These are phyloP conservation scores for Junonia oenone DNA, from an alignment of 2,888 invertebrate species.

Conservation along the genomic window DNA sequence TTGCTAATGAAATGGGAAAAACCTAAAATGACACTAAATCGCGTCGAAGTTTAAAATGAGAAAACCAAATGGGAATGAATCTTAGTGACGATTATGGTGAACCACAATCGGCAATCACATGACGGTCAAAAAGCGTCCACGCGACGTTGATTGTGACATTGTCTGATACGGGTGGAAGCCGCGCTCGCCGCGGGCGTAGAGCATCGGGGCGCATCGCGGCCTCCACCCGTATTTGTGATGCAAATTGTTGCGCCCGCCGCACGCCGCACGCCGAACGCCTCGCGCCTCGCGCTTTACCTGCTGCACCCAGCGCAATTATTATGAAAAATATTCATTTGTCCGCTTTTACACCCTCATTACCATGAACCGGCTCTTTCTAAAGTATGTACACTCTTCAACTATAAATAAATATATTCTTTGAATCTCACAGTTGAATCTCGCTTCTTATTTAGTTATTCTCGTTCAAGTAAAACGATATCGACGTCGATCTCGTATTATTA, in stretches of 20 bases:
- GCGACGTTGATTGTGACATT: constrained; percentile 78
- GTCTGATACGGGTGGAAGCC: constrained; percentile 57
- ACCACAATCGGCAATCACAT: constrained; percentile 74
- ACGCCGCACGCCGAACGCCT: constrained; percentile 50
- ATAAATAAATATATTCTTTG: constrained; percentile 9
- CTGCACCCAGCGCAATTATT: constrained; percentile 66
- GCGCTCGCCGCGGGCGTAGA: constrained; percentile 45
- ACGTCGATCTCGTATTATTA: constrained; percentile 46
- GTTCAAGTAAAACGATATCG: constrained; percentile 50
- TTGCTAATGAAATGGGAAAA: neutral
- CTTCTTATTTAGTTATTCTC: constrained; percentile 30
- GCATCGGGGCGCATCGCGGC: constrained; percentile 50
- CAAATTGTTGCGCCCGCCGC: constrained; percentile 55
- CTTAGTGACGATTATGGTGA: constrained; percentile 53
- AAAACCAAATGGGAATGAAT: constrained; percentile 30
- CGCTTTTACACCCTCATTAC: constrained; percentile 52
- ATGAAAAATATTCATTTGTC: constrained; percentile 74
- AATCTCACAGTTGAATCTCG: neutral
- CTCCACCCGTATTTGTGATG: constrained; percentile 57
- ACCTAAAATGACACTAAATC: neutral
- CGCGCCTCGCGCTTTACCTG: constrained; percentile 67
- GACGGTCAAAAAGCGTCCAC: constrained; percentile 72
- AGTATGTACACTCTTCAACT: constrained; percentile 15
- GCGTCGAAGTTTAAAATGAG: neutral
- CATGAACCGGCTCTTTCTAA: constrained; percentile 45